These are phyloP conservation scores for Embiotoca jacksoni DNA, from an alignment of 2,113 vertebrate genomes.

Conservation along the genomic window DNA sequence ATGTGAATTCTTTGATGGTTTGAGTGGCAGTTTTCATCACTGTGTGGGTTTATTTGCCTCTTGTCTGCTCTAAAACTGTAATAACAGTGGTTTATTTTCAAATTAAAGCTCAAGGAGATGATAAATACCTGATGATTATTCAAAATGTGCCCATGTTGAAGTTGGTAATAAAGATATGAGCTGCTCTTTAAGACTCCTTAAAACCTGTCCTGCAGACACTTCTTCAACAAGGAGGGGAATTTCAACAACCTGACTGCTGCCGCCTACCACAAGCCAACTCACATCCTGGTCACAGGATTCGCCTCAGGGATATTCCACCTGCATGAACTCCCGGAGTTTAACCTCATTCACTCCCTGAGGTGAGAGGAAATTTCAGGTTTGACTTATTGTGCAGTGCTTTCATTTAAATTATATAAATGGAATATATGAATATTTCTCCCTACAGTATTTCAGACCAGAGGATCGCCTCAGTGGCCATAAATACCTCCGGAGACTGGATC, in stretches of 20 bases:
- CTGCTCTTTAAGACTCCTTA: too few relatives aligned
- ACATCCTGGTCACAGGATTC: constrained; percentile 94
- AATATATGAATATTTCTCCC: background rate
- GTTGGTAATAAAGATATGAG: too few relatives aligned
- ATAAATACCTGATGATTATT: too few relatives aligned
- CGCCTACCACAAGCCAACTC: constrained; percentile 90
- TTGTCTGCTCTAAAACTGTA: too few relatives aligned
- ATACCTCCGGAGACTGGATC: constrained; percentile 95
- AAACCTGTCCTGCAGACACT: constrained; percentile 83
- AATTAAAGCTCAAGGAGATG: too few relatives aligned
- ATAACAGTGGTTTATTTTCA: too few relatives aligned
- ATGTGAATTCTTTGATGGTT: too few relatives aligned
- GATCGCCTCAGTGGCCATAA: constrained; percentile 89
- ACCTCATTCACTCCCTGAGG: constrained; percentile 97
- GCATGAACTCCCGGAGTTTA: constrained; percentile 95
- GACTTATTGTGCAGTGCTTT: background rate
- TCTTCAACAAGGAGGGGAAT: constrained; percentile 96
- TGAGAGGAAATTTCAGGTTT: constrained; percentile 60
- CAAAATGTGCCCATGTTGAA: too few relatives aligned
- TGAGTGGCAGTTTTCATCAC: too few relatives aligned
- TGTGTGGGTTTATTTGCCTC: too few relatives aligned
- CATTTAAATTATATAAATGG: too few relatives aligned
- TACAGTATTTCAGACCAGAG: constrained; percentile 94
- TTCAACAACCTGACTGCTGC: constrained; percentile 92
- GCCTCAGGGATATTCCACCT: constrained; percentile 95